A percentile compares a stretch with the other conserved stretches of the same genome.
These are phyloP conservation scores for Nothoprocta perdicaria DNA, from an alignment of 2,113 vertebrate species.

Conservation along the genomic window DNA sequence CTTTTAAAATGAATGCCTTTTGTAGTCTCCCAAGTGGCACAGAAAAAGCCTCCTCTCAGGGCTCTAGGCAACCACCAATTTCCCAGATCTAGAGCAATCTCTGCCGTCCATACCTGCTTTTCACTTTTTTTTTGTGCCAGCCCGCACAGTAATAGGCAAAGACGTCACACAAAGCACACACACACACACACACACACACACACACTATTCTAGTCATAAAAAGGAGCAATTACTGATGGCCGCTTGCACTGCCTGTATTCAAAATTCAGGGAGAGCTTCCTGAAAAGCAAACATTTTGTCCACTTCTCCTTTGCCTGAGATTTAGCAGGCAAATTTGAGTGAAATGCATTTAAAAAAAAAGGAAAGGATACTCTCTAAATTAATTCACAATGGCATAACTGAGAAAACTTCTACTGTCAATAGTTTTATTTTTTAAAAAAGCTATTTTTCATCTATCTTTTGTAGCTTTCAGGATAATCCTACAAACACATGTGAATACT, in stretches of 20 bases:
- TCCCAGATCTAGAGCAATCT: conserved; percentile 10
- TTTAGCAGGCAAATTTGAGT: not conserved
- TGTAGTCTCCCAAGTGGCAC: conserved; percentile 58
- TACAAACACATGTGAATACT: not conserved
- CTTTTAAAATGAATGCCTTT: conserved; percentile 74
- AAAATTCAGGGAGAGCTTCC: not conserved
- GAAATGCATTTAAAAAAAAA: not conserved
- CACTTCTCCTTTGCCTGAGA: not conserved
- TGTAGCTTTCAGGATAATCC: not conserved
- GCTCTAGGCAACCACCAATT: conserved; percentile 39
- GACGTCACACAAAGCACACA: not conserved
- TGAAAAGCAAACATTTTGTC: not conserved
- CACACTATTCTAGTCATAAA: not conserved
- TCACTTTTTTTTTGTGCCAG: not conserved
- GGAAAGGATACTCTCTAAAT: not conserved
- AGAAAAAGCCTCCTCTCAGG: not conserved
- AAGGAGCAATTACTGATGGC: not conserved
- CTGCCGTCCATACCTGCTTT: not conserved
- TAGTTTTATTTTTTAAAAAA: not conserved
- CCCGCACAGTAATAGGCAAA: not conserved
- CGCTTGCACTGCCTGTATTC: not conserved
- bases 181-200: not conserved
- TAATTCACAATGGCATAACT: not conserved
- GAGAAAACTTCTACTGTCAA: not conserved
- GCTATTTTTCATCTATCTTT: not conserved